phyloP scores from a whole-genome alignment of 2,113 vertebrate species.

The Serilophus lunatus region DNA sequence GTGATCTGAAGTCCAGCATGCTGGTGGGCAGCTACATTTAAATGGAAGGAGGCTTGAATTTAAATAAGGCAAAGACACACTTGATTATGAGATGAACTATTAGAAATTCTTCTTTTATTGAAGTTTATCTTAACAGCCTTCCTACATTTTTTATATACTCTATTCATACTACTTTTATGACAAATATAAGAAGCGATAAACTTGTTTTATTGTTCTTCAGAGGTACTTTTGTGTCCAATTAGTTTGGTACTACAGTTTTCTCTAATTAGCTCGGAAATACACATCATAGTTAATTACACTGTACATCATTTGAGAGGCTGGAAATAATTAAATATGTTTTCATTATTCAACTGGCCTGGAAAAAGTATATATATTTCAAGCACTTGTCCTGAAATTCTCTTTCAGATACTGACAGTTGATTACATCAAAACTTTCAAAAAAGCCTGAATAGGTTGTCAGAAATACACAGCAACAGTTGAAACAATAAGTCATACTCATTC shows the following conservation, averaged over 20 bases:
- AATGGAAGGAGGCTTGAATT: background rate
- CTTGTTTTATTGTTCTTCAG: conserved; percentile 49
- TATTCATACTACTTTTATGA: background rate
- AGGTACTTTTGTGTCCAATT: conserved; percentile 64
- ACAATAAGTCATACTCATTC: background rate
- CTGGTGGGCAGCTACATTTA: background rate
- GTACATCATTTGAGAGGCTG: conserved; percentile 17
- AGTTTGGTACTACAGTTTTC: conserved; percentile 51
- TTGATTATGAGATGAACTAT: background rate
- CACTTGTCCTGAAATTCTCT: conserved; percentile 37
- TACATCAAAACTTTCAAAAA: conserved; percentile 37
- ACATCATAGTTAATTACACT: conserved; percentile 65
- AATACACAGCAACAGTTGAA: background rate
- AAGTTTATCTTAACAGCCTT: background rate
- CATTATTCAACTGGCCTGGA: conserved; percentile 56
- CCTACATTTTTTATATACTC: background rate
- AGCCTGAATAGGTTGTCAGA: background rate
- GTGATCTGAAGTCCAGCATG: background rate
- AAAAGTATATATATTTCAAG: conserved; percentile 52
- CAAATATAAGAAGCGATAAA: conserved; percentile 26
- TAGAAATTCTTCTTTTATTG: background rate
- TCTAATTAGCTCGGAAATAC: conserved; percentile 65
- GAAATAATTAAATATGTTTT: conserved; percentile 74
- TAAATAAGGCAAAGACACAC: background rate
- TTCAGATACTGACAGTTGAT: conserved; percentile 30